Conservation (phyloP, 1,140 invertebrate genomes). For the Capitella teleta region DNA sequence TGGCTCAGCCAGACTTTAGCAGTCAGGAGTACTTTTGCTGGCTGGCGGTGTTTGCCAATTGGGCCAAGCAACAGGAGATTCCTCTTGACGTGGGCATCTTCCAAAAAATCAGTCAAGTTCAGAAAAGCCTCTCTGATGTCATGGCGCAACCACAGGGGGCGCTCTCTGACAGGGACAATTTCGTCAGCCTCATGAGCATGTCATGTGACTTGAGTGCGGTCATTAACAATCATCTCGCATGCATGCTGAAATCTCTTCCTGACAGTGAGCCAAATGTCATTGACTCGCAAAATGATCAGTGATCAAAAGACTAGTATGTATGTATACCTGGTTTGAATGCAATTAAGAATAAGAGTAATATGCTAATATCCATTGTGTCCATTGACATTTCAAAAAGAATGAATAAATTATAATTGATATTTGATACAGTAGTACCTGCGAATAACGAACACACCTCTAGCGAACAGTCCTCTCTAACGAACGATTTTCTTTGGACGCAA, state of each 20-base stretch:
- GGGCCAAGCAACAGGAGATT: slow-evolving; percentile 28
- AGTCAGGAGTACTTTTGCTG: slow-evolving; percentile 38
- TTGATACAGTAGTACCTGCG: too few relatives aligned
- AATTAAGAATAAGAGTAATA: too few relatives aligned
- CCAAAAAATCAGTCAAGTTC: slow-evolving; percentile 34
- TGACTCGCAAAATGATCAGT: too few relatives aligned
- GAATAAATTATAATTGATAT: too few relatives aligned
- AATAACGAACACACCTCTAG: too few relatives aligned
- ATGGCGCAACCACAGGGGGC: slow-evolving; percentile 33
- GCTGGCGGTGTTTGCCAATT: slow-evolving; percentile 31
- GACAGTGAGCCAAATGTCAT: background rate
- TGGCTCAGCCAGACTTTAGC: slow-evolving; percentile 16
- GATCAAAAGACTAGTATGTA: too few relatives aligned
- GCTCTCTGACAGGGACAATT: slow-evolving; percentile 31
- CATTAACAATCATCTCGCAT: slow-evolving; percentile 27
- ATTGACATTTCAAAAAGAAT: too few relatives aligned
- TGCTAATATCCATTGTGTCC: too few relatives aligned
- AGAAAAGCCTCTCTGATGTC: slow-evolving; percentile 33
- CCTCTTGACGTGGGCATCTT: slow-evolving; percentile 31
- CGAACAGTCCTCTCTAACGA: too few relatives aligned
- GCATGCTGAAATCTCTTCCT: background rate
- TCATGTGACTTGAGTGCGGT: slow-evolving; percentile 29
- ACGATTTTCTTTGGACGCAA: too few relatives aligned
- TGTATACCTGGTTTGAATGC: too few relatives aligned
- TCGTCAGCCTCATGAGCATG: slow-evolving; percentile 32